Conservation (phyloP, 2,888 invertebrate genomes). For the Ophioninae sp. region DNA sequence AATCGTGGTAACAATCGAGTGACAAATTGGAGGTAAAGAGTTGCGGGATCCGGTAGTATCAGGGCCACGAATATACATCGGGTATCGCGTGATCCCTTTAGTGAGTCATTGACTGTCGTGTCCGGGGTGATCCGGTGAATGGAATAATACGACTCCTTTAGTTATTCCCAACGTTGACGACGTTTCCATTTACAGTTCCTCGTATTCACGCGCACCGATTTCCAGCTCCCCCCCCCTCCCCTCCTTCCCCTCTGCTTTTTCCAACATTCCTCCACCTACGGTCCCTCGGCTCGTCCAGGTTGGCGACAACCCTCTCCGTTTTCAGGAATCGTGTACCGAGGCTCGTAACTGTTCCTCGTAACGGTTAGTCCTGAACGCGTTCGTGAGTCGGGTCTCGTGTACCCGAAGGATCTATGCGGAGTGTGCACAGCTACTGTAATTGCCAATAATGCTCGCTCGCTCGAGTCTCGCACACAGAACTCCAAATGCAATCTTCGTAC, state of each 20-base stretch:
- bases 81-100: neutral
- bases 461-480: constrained; percentile 33
- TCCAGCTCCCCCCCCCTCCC: neutral
- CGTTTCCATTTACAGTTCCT: constrained; percentile 14
- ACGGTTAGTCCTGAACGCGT: constrained; percentile 60
- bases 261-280: too few relatives aligned
- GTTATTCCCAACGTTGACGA: constrained; percentile 29
- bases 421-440: constrained; percentile 56
- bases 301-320: constrained; percentile 51
- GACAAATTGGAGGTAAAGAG: too few relatives aligned
- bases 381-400: constrained; percentile 53
- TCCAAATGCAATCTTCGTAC: constrained; percentile 29
- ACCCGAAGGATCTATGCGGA: constrained; percentile 14
- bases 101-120: constrained; percentile 10
- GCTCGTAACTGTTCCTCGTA: constrained; percentile 64
- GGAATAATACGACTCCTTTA: constrained; percentile 3
- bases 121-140: constrained; percentile 1
- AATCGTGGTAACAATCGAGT: too few relatives aligned
- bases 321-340: constrained; percentile 63
- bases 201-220: constrained; percentile 33
- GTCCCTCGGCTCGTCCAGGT: neutral
- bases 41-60: neutral
- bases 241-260: neutral
- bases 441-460: constrained; percentile 63
- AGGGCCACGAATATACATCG: neutral